Base-by-base conservation (phyloP, 1,140 invertebrate genomes). In the Epicauta chinensis region DNA sequence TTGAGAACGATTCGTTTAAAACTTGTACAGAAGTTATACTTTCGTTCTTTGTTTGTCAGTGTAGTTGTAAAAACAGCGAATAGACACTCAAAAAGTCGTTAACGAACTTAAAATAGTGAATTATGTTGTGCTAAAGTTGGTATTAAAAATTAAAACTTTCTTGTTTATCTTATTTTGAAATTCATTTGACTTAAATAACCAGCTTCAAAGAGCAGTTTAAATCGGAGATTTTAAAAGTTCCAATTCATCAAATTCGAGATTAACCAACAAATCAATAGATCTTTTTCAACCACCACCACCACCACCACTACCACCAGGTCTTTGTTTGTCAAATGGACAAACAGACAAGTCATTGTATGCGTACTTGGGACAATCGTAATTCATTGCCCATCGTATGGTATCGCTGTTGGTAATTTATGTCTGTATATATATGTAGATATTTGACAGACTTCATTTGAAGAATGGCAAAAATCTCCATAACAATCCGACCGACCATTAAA, bases 61-160 rank as follows among this genome's bases (percentile, higher is more conserved):
- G 17, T 2, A 37, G 45, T 32, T 47, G 34, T 47, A 47, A 47
- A 47, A 47, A 47, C 39, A 23, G 16, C 23, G 45, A 47, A 47
- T 47, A 47, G 38, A 47, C 45, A 47, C 35, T 47, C 45, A 47
- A 47, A 47, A 11, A 37, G 45, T 47, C 45, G 34, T 47, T 47
- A 47, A 9, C 34, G 45, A 11, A n/a, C 13, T 38, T 45, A 31
- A 32, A 23, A 23, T 16, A 29, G 42, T 45, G 42, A 45, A 32
- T 45, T 45, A 45, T 45, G 42, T 32, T 32, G 42, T 34, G 15
- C 41, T 29, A 29, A 29, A 29, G 10, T 45, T 13, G 29, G 29
- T 3, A 12, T 45, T 15, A 45, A 45, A 45, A 45, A 32, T n/a
- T 37, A 46, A 17, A 32, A 36, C 34, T 46, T 11, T 9, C 16